These are phyloP conservation scores for Hippopotamus amphibius DNA, from an alignment of 2,113 vertebrate species.

Conservation along the genomic window DNA sequence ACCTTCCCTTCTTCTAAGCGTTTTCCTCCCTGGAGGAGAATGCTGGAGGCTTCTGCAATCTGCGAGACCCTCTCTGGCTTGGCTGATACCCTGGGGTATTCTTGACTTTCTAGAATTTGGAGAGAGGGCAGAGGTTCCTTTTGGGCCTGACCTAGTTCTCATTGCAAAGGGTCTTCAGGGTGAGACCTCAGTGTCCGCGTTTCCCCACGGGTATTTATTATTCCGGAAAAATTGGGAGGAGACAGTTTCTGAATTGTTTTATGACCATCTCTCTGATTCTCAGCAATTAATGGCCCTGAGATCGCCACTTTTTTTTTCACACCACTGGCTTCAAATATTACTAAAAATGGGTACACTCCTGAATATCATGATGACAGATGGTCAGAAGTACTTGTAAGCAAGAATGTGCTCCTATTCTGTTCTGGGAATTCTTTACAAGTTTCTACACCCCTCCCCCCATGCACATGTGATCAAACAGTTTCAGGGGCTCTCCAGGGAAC, in stretches of 20 bases:
- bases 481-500: conserved; percentile 17
- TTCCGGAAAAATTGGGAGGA: not conserved
- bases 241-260: not conserved
- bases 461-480: not conserved
- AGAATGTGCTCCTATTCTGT: conserved; percentile 49
- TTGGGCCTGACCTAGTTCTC: not conserved
- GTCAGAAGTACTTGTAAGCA: conserved; percentile 49
- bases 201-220: conserved; percentile 15
- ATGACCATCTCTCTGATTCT: conserved; percentile 14
- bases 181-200: not conserved
- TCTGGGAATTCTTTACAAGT: conserved; percentile 58
- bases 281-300: not conserved
- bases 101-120: conserved; percentile 41
- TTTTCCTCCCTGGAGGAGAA: conserved; percentile 10
- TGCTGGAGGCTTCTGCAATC: not conserved
- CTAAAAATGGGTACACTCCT: conserved; percentile 30
- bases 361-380: conserved; percentile 45
- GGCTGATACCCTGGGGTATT: conserved; percentile 1
- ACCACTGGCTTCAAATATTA: not conserved
- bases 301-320: not conserved
- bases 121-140: not conserved
- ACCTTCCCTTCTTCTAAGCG: not conserved
- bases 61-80: not conserved
- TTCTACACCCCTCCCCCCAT: not conserved
- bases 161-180: conserved; percentile 4